Conservation (phyloP, 2,113 vertebrate genomes). For the Pao palembangensis region DNA sequence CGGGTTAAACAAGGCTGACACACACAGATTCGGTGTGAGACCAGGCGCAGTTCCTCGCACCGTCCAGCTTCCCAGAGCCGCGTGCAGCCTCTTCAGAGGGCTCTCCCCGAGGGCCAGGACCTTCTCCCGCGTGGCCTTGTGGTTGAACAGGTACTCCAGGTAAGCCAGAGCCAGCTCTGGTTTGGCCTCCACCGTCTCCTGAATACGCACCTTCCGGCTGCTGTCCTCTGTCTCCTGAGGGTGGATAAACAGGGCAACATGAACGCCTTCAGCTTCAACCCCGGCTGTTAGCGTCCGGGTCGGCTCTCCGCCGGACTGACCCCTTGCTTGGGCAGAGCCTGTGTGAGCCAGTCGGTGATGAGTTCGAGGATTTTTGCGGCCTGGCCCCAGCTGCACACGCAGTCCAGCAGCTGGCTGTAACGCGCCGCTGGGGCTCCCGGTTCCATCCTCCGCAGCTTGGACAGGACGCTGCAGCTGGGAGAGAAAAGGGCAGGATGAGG, state of each 20-base stretch:
- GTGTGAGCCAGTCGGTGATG: conserved; percentile 81
- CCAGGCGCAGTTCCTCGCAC: conserved; percentile 52
- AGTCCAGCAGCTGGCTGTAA: conserved; percentile 83
- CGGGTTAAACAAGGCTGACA: neutral
- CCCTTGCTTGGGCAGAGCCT: conserved; percentile 59
- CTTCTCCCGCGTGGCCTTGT: conserved; percentile 73
- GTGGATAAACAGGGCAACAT: neutral
- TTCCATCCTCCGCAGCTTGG: conserved; percentile 80
- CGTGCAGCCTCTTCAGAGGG: conserved; percentile 79
- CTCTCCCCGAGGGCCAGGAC: conserved; percentile 74
- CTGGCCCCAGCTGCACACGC: conserved; percentile 89
- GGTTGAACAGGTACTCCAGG: conserved; percentile 82
- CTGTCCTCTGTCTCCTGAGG: conserved; percentile 57
- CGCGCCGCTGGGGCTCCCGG: conserved; percentile 59
- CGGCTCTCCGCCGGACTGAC: conserved; percentile 50
- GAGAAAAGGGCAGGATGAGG: conserved; percentile 2
- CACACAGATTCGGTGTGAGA: no score
- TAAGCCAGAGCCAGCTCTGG: conserved; percentile 85
- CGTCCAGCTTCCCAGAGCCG: conserved; percentile 78
- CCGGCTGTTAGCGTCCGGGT: no score
- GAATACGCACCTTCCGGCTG: conserved; percentile 74
- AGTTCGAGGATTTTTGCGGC: conserved; percentile 81
- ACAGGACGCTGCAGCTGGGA: conserved; percentile 84
- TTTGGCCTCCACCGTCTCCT: conserved; percentile 72
- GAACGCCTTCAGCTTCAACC: neutral